Conservation (phyloP, 1,140 invertebrate genomes). For the Rhysida immarginata region DNA sequence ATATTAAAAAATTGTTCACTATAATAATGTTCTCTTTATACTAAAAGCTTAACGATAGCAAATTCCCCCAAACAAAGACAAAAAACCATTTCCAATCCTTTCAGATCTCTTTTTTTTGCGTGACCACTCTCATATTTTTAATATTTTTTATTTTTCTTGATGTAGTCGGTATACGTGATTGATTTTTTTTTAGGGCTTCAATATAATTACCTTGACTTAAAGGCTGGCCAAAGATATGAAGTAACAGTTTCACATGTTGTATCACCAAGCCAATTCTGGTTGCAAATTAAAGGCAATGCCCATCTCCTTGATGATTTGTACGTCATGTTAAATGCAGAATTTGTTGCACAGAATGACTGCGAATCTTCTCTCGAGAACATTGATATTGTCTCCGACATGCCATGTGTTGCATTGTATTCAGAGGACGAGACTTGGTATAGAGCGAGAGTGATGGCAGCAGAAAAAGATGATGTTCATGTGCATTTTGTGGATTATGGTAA, state of each 20-base stretch:
- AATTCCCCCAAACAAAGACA: no score
- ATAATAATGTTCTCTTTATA: no score
- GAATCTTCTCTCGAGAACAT: neutral
- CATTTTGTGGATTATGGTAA: constrained; percentile 9
- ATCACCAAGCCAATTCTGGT: constrained; percentile 4
- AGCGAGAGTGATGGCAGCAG: neutral
- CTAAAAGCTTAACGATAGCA: no score
- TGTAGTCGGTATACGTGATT: no score
- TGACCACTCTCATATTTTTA: no score
- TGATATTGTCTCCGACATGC: neutral
- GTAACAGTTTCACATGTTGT: neutral
- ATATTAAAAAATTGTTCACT: no score
- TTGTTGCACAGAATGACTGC: neutral
- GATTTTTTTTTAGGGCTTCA: no score
- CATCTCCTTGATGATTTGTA: neutral
- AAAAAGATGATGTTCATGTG: neutral
- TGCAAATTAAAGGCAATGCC: neutral
- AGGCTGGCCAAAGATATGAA: neutral
- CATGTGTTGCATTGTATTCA: neutral
- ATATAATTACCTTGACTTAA: no score
- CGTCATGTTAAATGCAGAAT: neutral
- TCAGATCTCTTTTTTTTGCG: no score
- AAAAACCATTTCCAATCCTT: no score
- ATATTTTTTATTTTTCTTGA: no score
- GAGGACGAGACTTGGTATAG: constrained; percentile 7